Percentiles rank a stretch among this genome's conserved stretches.
Evolutionary conservation across 2,888 invertebrate genomes (phyloP).

Genomic region (Mylabris sibirica): DNA sequence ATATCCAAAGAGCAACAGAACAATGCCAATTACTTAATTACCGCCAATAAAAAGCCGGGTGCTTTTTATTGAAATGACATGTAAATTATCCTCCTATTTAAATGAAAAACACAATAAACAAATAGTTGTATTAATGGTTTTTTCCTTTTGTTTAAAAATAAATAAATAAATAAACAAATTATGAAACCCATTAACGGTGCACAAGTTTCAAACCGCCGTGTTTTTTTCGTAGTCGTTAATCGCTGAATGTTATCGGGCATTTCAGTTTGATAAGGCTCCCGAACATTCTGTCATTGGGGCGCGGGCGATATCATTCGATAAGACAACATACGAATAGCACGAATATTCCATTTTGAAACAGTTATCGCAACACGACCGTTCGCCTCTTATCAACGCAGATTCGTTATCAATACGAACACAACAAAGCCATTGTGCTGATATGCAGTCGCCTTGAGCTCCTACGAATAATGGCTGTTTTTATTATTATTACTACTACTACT

Average conservation of each 20-base stretch:
- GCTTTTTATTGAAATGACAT: conserved; percentile 38
- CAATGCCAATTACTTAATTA: no score
- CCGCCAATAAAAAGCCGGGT: no score
- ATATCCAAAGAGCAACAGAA: no score
- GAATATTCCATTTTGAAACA: conserved; percentile 62
- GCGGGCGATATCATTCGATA: conserved; percentile 55
- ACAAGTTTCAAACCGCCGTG: neutral
- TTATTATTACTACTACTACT: conserved; percentile 28
- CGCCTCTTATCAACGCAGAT: conserved; percentile 57
- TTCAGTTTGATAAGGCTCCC: conserved; percentile 37
- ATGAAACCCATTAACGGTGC: conserved; percentile 4
- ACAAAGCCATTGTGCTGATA: conserved; percentile 55
- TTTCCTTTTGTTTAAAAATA: neutral
- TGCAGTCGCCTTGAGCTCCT: conserved; percentile 43
- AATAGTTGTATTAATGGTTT: neutral
- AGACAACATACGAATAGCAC: conserved; percentile 59
- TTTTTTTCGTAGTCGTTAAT: conserved; percentile 22
- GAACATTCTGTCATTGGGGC: conserved; percentile 55
- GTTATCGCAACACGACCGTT: conserved; percentile 59
- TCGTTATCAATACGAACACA: conserved; percentile 56
- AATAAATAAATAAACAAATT: conserved; percentile 8
- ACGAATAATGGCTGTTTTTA: conserved; percentile 38
- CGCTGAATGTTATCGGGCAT: conserved; percentile 30
- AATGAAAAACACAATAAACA: neutral
- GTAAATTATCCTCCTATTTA: conserved; percentile 14